phyloP scores from a whole-genome alignment of 2,797 vertebrate genomes.

The Microctenopoma lineatum region DNA sequence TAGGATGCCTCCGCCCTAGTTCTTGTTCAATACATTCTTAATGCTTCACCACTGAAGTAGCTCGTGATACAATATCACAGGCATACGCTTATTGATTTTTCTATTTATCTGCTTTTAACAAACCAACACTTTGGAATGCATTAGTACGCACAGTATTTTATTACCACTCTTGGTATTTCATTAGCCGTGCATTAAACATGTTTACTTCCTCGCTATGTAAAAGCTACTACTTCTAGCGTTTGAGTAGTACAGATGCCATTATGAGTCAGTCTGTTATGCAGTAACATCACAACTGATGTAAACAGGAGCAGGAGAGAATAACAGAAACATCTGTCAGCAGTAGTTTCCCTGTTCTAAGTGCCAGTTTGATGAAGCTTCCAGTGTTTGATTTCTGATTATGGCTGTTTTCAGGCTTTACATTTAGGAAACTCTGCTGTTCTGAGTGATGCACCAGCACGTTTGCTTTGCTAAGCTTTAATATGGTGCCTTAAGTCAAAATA shows the following conservation, averaged over 20 bases:
- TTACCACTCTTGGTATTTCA: neutral
- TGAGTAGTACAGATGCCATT: neutral
- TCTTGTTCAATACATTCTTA: neutral
- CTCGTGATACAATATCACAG: neutral
- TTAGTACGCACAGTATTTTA: neutral
- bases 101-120: neutral
- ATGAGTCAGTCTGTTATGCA: constrained; percentile 16
- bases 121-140: constrained; percentile 35
- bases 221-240: neutral
- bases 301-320: neutral
- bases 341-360: neutral
- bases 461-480: neutral
- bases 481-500: too few relatives aligned
- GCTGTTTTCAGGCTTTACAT: neutral
- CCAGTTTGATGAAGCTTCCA: constrained; percentile 17
- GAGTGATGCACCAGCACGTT: neutral
- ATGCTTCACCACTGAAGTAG: neutral
- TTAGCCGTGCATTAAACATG: neutral
- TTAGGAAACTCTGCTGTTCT: neutral
- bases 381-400: neutral
- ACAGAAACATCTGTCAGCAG: neutral
- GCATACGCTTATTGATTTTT: neutral
- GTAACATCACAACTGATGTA: neutral
- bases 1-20: neutral
- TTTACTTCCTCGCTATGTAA: neutral